A percentile compares a stretch with the other conserved stretches of the same genome.
Evolutionary conservation across 2,888 invertebrate genomes (phyloP).

Genomic region (Pterostichus madidus): DNA sequence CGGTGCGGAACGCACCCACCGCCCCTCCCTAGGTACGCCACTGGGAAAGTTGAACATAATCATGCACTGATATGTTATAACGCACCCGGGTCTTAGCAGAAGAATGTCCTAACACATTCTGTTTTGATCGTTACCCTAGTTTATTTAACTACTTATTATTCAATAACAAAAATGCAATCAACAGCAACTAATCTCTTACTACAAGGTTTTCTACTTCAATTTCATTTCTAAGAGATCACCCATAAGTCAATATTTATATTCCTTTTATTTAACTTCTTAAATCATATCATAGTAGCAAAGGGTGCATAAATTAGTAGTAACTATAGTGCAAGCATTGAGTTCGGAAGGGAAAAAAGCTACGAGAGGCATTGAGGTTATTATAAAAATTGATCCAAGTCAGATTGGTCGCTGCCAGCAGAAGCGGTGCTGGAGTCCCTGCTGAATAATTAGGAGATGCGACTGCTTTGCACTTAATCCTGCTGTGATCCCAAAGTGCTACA

Average conservation of each 20-base stretch:
- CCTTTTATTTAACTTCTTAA: slow-evolving; percentile 37
- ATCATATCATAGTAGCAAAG: slow-evolving; percentile 6
- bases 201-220: slow-evolving; percentile 21
- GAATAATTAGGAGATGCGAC: slow-evolving; percentile 66
- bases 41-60: no score
- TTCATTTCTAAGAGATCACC: slow-evolving; percentile 6
- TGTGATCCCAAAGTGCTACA: slow-evolving; percentile 13
- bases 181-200: background rate
- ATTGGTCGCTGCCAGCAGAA: slow-evolving; percentile 12
- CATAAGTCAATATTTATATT: slow-evolving; percentile 40
- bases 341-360: background rate
- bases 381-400: slow-evolving; percentile 59
- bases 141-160: background rate
- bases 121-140: no score
- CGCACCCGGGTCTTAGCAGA: no score
- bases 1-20: no score
- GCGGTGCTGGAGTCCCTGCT: slow-evolving; percentile 51
- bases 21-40: no score
- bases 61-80: no score
- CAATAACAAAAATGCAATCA: background rate
- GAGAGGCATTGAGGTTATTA: slow-evolving; percentile 34
- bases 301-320: slow-evolving; percentile 18
- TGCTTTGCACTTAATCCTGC: slow-evolving; percentile 54
- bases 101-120: no score
- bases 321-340: background rate